Evolutionary conservation across 2,113 vertebrate genomes (phyloP).

Genomic region (Orientallactaga bullata): DNA sequence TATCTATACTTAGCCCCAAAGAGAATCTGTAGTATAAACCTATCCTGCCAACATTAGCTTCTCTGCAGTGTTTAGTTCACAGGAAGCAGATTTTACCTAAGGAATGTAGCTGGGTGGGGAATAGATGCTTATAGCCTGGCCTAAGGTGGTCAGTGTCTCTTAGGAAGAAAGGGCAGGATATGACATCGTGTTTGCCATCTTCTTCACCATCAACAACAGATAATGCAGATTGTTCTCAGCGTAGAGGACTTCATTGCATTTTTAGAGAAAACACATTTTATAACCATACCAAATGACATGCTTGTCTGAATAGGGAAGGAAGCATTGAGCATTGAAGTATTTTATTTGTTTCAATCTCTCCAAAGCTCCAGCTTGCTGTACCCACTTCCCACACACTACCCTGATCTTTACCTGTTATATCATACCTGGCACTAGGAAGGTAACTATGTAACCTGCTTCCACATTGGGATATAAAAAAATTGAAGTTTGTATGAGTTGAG

Average conservation of each 20-base stretch:
- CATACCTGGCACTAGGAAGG: conserved; percentile 51
- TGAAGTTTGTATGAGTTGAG: not conserved
- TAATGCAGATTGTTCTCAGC: not conserved
- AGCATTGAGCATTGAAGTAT: conserved; percentile 61
- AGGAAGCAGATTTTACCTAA: not conserved
- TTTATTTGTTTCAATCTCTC: conserved; percentile 39
- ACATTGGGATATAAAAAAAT: not conserved
- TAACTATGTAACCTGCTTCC: conserved; percentile 57
- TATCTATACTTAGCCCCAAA: rapidly evolving
- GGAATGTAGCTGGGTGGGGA: not conserved
- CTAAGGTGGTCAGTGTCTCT: not conserved
- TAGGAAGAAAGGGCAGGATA: rapidly evolving
- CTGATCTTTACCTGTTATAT: conserved; percentile 64
- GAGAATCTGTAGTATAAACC: not conserved
- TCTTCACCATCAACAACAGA: rapidly evolving
- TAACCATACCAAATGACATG: not conserved
- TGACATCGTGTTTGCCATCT: rapidly evolving
- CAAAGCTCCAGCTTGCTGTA: not conserved
- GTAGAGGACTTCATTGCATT: conserved; percentile 16
- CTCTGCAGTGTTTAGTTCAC: not conserved
- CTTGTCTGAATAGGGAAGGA: conserved; percentile 28
- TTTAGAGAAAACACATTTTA: not conserved
- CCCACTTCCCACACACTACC: conserved; percentile 9
- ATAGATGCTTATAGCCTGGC: not conserved
- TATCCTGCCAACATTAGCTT: not conserved